These are phyloP conservation scores for Trissonchulus sp. DNA, from an alignment of 2,888 invertebrate species.

Conservation along the genomic window DNA sequence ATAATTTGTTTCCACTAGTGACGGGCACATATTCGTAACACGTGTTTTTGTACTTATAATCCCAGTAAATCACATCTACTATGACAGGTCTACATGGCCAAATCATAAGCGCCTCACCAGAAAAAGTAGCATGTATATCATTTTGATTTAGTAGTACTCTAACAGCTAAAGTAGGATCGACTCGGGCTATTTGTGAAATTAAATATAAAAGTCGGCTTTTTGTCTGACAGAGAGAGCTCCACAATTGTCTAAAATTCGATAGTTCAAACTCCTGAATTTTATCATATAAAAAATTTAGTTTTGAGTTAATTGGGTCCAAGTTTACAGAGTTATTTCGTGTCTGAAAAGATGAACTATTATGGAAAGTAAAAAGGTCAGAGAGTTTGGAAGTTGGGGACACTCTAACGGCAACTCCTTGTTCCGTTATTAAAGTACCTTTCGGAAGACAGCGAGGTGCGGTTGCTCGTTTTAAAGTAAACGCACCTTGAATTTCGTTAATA, in stretches of 20 bases:
- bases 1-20: background rate
- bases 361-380: background rate
- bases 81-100: background rate
- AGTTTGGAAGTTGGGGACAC: background rate
- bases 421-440: background rate
- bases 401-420: background rate
- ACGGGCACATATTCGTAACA: slow-evolving; percentile 25
- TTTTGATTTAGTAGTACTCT: background rate
- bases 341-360: background rate
- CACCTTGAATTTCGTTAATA: slow-evolving; percentile 6
- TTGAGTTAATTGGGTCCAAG: background rate
- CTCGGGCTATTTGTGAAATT: background rate
- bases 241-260: background rate
- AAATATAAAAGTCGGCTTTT: background rate
- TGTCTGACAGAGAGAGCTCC: background rate
- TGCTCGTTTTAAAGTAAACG: background rate
- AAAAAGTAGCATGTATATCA: slow-evolving; percentile 21
- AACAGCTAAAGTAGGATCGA: background rate
- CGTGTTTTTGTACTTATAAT: slow-evolving; percentile 5
- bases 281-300: slow-evolving; percentile 1
- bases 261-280: background rate
- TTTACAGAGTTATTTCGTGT: background rate
- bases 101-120: slow-evolving; percentile 26
- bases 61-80: slow-evolving; percentile 11
- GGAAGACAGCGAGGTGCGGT: background rate